Evolutionary conservation across 2,113 vertebrate species (phyloP).

Genomic region (Scomber japonicus): DNA sequence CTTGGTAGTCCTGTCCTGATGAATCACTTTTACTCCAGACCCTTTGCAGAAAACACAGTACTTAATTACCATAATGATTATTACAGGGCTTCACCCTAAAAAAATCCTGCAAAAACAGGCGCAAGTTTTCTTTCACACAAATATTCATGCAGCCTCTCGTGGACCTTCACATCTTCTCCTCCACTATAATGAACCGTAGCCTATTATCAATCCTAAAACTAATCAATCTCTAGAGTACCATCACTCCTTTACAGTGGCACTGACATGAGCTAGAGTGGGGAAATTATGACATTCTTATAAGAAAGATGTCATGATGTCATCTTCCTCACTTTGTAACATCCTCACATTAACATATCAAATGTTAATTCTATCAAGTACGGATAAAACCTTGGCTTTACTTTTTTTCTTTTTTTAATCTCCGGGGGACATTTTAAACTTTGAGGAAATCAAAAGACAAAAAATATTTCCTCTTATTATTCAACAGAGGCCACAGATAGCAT

Average conservation of each 20-base stretch:
- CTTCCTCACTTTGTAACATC: constrained; percentile 62
- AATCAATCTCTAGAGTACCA: constrained; percentile 51
- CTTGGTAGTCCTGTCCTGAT: neutral
- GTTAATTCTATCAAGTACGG: constrained; percentile 79
- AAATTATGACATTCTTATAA: constrained; percentile 66
- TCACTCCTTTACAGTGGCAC: constrained; percentile 46
- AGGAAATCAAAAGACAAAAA: constrained; percentile 82
- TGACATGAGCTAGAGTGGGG: constrained; percentile 50
- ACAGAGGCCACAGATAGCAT: constrained; percentile 73
- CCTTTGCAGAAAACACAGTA: constrained; percentile 15
- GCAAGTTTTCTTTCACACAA: neutral
- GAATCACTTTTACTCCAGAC: neutral
- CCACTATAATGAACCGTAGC: constrained; percentile 33
- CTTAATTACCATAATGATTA: constrained; percentile 15
- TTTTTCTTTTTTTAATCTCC: constrained; percentile 58
- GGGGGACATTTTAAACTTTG: constrained; percentile 75
- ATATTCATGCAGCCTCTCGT: neutral
- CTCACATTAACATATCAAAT: constrained; percentile 77
- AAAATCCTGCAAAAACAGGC: constrained; percentile 5
- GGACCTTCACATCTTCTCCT: constrained; percentile 42
- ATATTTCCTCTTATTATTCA: constrained; percentile 74
- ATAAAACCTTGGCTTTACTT: constrained; percentile 42
- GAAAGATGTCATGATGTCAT: constrained; percentile 68
- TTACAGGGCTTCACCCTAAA: constrained; percentile 1
- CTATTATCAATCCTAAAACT: constrained; percentile 47